Evolutionary conservation across 2,797 vertebrate species (phyloP).

Genomic region (Ctenopoma multispine): DNA sequence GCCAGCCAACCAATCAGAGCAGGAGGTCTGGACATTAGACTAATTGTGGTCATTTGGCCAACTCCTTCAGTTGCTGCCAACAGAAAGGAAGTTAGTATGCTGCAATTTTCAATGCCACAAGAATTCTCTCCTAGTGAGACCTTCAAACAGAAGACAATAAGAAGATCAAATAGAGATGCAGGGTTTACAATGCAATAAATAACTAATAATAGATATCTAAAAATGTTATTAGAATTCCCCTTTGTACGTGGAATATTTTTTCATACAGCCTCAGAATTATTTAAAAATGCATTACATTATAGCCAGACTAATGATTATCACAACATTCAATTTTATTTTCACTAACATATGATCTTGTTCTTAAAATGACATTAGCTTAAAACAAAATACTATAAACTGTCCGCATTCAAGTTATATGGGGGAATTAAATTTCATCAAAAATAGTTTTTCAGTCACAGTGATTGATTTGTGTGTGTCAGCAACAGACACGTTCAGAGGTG

Average conservation of each 20-base stretch:
- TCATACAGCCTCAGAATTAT: constrained; percentile 11
- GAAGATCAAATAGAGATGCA: constrained; percentile 9
- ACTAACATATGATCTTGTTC: not conserved
- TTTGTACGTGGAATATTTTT: no score
- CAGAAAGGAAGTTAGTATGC: constrained; percentile 48
- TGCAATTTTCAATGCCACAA: constrained; percentile 19
- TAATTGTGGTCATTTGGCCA: constrained; percentile 59
- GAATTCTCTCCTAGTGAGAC: constrained; percentile 20
- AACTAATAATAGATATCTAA: not conserved
- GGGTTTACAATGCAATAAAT: not conserved
- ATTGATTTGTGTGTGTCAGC: constrained; percentile 72
- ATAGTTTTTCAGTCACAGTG: constrained; percentile 58
- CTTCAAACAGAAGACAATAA: constrained; percentile 28
- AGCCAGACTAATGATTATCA: constrained; percentile 2
- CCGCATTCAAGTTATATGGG: constrained; percentile 14
- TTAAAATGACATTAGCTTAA: constrained; percentile 14
- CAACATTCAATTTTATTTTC: constrained; percentile 5
- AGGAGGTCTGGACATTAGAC: constrained; percentile 56
- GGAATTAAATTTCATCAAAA: constrained; percentile 51
- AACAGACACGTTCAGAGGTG: constrained; percentile 64
- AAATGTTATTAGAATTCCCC: not conserved
- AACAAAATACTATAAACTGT: constrained; percentile 23
- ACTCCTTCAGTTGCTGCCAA: constrained; percentile 49
- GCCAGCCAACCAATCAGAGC: constrained; percentile 56
- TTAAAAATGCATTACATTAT: constrained; percentile 2